Conservation (phyloP, 2,888 invertebrate genomes). For the Conops quadrifasciatus region DNA sequence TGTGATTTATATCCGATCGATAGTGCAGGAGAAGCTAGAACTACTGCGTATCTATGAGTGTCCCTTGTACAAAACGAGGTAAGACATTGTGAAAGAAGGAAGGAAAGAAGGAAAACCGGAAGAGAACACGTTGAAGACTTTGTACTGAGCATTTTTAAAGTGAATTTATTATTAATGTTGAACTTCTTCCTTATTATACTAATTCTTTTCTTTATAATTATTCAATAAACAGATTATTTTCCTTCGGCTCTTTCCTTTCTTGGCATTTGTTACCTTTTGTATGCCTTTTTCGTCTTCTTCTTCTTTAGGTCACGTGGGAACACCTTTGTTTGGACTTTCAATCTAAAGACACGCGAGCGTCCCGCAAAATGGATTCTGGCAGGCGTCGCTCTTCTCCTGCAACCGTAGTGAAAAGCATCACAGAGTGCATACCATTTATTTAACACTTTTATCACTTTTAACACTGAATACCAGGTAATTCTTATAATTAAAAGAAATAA, state of each 20-base stretch:
- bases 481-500: too few species aligned
- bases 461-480: too few species aligned
- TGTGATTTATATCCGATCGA: constrained; percentile 88
- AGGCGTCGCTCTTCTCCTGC: constrained; percentile 89
- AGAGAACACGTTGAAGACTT: too few species aligned
- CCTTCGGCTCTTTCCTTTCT: background rate
- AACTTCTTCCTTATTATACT: background rate
- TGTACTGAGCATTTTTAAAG: background rate
- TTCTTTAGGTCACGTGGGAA: constrained; percentile 77
- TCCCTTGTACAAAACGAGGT: constrained; percentile 92
- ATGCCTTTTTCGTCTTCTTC: constrained; percentile 27
- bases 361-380: constrained; percentile 92
- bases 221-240: background rate
- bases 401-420: constrained; percentile 69
- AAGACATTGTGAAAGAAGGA: constrained; percentile 31
- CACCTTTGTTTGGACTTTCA: constrained; percentile 96
- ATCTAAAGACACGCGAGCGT: constrained; percentile 87
- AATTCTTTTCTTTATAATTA: background rate
- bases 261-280: background rate
- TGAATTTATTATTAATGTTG: constrained; percentile 20
- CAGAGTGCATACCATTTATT: too few species aligned
- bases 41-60: constrained; percentile 87
- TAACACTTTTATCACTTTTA: too few species aligned
- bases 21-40: constrained; percentile 90
- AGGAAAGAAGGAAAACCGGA: background rate